phyloP scores from a whole-genome alignment of 2,113 vertebrate species.

The Toxostoma redivivum region DNA sequence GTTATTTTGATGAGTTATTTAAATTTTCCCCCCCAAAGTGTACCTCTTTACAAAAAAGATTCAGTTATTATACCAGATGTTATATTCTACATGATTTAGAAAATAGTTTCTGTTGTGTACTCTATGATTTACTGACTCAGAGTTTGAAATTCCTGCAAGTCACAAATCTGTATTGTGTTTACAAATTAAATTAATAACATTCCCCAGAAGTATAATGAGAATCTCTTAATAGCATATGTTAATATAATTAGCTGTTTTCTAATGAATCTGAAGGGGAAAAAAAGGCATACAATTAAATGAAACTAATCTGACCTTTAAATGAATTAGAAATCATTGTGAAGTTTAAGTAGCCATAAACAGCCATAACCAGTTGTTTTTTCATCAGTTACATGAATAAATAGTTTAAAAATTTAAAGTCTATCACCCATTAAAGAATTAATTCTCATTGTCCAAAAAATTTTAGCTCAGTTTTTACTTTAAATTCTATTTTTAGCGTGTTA shows the following conservation, averaged over 20 bases:
- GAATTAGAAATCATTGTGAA: not conserved
- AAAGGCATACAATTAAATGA: not conserved
- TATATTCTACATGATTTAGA: not conserved
- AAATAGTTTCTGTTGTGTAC: not conserved
- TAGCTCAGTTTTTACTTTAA: not conserved
- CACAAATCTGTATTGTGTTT: not conserved
- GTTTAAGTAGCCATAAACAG: not conserved
- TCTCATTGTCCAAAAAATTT: not conserved
- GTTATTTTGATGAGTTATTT: not conserved
- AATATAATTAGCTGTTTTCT: not conserved
- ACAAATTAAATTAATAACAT: not conserved
- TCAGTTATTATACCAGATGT: not conserved
- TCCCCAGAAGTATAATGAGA: not conserved
- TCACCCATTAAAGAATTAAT: not conserved
- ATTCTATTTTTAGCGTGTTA: not conserved
- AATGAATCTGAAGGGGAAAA: not conserved
- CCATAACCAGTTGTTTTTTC: not conserved
- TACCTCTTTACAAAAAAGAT: not conserved
- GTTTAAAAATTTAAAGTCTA: not conserved
- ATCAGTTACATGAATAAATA: not conserved
- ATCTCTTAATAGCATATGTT: not conserved
- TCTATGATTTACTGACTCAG: not conserved
- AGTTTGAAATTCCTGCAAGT: not conserved
- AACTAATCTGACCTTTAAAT: not conserved
- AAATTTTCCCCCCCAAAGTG: fast-evolving